Base-by-base conservation (phyloP, 2,113 vertebrate genomes). In the Salminus brasiliensis region DNA sequence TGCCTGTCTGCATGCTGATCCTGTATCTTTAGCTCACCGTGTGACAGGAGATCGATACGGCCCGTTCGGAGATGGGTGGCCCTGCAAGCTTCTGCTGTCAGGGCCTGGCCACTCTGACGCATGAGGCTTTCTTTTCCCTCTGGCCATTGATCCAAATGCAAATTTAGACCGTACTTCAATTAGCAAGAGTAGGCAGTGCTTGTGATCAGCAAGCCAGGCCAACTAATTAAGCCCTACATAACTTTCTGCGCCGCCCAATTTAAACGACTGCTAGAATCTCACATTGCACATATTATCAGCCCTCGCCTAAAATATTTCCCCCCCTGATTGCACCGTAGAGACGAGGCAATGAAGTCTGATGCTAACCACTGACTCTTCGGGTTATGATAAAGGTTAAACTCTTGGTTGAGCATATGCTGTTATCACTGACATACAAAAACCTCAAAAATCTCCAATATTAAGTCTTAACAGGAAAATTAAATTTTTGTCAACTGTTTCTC, bases 141-240 rank as follows among this genome's bases (percentile, higher is more conserved):
- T 68, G 80, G 52, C 84, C 67, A 85, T 73, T 79, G 67, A 87
- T 84, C 34, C 12, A n/a, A 76, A 87, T 76, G 69, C 60, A 43
- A 79, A 80, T 85, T 68, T 87, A 89, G 79, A 81, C 88, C 80
- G 85, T 90, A 86, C 89, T 88, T 90, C 87, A 90, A 90, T 88
- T 86, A 85, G 87, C 77, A 84, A 78, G 81, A 65, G 73, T 53
- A 67, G 85, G 85, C 85, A 90, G 86, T 89, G 84, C 55, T 72
- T 73, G 53, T 76, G 60, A 79, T 79, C 63, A 52, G 80, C 79
- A 76, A 72, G 70, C 69, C n/a, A 43, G 60, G 87, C 85, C 86
- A 80, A 79, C 82, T 89, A 91, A 92, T 91, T 88, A 90, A 90
- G 87, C 86, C 85, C 87, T 87, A 63, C 79, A 90, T 85, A 81